Conservation (phyloP, 2,113 vertebrate species). For the Proterorhinus semilunaris region DNA sequence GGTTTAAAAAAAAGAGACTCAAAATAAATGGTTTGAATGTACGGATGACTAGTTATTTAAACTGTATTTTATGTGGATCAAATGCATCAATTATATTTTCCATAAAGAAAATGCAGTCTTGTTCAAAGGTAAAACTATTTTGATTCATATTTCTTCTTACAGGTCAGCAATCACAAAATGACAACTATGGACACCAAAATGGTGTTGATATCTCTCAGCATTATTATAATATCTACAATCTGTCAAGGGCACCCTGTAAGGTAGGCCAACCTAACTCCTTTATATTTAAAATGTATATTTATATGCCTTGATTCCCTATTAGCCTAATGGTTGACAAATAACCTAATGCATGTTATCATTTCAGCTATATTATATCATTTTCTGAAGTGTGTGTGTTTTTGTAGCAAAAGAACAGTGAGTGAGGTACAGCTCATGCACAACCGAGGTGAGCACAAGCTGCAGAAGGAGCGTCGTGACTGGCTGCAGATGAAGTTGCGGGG, state of each 20-base stretch:
- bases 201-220: slow-evolving; percentile 71
- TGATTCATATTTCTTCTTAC: slow-evolving; percentile 46
- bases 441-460: slow-evolving; percentile 79
- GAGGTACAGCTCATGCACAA: slow-evolving; percentile 96
- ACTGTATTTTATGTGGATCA: too few relatives aligned
- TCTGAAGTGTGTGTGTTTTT: neutral
- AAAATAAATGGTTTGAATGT: neutral
- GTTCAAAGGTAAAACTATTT: neutral
- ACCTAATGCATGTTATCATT: too few relatives aligned
- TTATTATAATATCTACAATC: slow-evolving; percentile 71
- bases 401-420: slow-evolving; percentile 87
- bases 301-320: too few relatives aligned
- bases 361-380: neutral
- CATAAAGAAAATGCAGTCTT: neutral
- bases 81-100: too few relatives aligned
- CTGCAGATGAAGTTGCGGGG: slow-evolving; percentile 83
- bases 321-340: too few relatives aligned
- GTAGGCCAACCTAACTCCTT: slow-evolving; percentile 59
- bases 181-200: slow-evolving; percentile 61
- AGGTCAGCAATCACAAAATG: slow-evolving; percentile 61
- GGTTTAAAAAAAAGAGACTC: neutral
- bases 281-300: neutral
- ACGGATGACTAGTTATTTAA: neutral
- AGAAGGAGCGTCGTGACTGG: slow-evolving; percentile 86
- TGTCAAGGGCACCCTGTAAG: slow-evolving; percentile 78